Base-by-base conservation (phyloP, 2,797 vertebrate species). In the Odontamblyopus lacepedii region DNA sequence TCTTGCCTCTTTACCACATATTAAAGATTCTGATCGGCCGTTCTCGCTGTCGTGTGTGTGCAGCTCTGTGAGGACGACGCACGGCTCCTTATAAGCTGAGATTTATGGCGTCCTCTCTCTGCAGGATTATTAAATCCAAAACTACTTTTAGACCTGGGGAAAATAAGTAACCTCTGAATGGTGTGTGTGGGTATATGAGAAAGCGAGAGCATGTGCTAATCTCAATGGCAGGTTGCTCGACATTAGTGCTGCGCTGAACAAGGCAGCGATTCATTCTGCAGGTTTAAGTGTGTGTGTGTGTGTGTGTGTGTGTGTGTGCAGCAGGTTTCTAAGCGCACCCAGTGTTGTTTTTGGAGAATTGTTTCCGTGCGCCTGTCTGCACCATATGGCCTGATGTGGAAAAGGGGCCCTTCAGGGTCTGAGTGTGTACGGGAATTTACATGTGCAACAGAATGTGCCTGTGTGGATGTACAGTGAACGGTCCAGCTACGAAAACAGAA, bases 301-400 rank as follows among this genome's bases (percentile, higher is more conserved):
- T 67, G 72, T 71, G 73, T 70, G 69, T 69, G 55, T 59, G 70
- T 23, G 63, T 79, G 67, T 84, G 80, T 85, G 81, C 38, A 78
- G 79, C 81, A 88, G 82, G 70, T 86, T 89, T 86, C 77, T 87
- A 86, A 86, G 88, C 82, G 87, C 77, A 82, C 84, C 80, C 83
- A 85, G 83, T 91, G 90, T 91, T 91, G 88, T 92, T 91, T 89
- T 89, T 92, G 81, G 88, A 86, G 88, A 91, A 91, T 92, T 92
- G 89, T 92, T 92, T 92, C 90, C 91, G 85, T 90, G 87, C 77
- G 87, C 87, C 87, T 89, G 87, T 91, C 89, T 90, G 89, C 89
- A 91, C 91, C 89, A 91, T 91, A 92, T 92, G 90, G 91, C 69
- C 89, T 84, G 76, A 83, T 90, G 89, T 89, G 89, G 89, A 90